These are phyloP conservation scores for Melitaea cinxia DNA, from an alignment of 1,140 invertebrate genomes.

Conservation along the genomic window DNA sequence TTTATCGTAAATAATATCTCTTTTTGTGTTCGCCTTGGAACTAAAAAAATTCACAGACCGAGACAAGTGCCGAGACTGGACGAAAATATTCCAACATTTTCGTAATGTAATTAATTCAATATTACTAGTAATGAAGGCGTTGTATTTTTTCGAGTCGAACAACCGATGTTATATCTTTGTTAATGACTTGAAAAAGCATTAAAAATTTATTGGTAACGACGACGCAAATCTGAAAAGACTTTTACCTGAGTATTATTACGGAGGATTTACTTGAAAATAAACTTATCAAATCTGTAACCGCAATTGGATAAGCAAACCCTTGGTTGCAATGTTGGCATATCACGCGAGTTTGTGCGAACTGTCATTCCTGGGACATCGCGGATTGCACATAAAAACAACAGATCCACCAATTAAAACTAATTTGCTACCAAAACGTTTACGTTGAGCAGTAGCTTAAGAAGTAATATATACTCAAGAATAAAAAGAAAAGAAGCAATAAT, in stretches of 20 bases:
- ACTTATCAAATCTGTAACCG: background rate
- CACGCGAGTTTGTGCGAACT: conserved; percentile 45
- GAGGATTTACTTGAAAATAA: background rate
- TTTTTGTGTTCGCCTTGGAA: conserved; percentile 36
- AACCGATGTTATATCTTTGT: conserved; percentile 1
- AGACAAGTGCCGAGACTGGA: background rate
- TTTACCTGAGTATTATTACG: background rate
- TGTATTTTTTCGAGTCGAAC: background rate
- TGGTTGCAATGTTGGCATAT: conserved; percentile 57
- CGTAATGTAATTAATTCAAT: background rate
- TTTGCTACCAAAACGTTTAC: conserved; percentile 2
- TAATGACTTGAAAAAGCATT: background rate
- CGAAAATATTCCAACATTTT: conserved; percentile 11
- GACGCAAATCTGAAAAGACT: background rate
- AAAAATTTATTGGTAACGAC: background rate
- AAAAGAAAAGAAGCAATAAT: too few species aligned
- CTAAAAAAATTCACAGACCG: conserved; percentile 11
- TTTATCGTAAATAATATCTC: conserved; percentile 39
- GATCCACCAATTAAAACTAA: conserved; percentile 39
- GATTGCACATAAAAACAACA: conserved; percentile 17
- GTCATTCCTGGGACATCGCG: conserved; percentile 35
- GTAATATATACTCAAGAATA: too few species aligned
- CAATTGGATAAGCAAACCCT: background rate
- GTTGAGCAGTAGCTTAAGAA: background rate
- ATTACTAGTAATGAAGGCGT: conserved; percentile 1